Evolutionary conservation across 37 sponge, comb jelly and placozoan genomes (phyloP).

Genomic region (Cliona cf. orientalis): DNA sequence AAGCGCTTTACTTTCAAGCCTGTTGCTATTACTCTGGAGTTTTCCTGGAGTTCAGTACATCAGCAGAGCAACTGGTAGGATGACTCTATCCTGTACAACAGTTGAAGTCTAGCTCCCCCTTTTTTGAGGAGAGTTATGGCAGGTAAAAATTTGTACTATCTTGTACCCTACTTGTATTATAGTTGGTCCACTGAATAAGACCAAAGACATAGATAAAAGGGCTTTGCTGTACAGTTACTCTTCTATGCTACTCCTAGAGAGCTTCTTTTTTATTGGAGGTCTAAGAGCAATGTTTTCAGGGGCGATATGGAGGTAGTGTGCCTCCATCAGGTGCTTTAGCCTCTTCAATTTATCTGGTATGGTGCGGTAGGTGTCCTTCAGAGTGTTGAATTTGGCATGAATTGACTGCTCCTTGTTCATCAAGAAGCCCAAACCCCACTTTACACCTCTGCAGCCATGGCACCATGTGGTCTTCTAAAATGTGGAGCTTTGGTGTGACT

Average conservation of each 20-base stretch:
- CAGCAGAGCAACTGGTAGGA: no score
- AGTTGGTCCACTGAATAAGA: no score
- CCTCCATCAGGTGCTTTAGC: slow-evolving; percentile 12
- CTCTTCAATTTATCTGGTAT: slow-evolving; percentile 7
- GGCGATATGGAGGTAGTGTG: slow-evolving; percentile 15
- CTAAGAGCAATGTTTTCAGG: neutral
- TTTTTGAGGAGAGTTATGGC: no score
- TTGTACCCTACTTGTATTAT: no score
- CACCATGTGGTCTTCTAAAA: slow-evolving; percentile 37
- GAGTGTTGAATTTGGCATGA: slow-evolving; percentile 33
- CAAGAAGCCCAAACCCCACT: slow-evolving; percentile 33
- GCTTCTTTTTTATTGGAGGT: slow-evolving; percentile 10
- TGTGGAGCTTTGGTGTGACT: slow-evolving; percentile 53
- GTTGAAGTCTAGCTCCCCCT: no score
- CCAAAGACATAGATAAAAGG: no score
- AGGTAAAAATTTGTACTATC: no score
- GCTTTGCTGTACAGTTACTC: neutral
- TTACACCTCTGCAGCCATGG: slow-evolving; percentile 12
- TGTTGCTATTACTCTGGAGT: neutral
- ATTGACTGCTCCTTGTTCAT: slow-evolving; percentile 67
- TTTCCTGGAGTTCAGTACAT: neutral
- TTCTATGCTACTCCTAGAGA: neutral
- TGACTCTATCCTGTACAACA: no score
- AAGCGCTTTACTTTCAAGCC: neutral
- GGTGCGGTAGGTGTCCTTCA: slow-evolving; percentile 3